phyloP scores from a whole-genome alignment of 2,888 invertebrate genomes.

The Nasonovia ribisnigri region DNA sequence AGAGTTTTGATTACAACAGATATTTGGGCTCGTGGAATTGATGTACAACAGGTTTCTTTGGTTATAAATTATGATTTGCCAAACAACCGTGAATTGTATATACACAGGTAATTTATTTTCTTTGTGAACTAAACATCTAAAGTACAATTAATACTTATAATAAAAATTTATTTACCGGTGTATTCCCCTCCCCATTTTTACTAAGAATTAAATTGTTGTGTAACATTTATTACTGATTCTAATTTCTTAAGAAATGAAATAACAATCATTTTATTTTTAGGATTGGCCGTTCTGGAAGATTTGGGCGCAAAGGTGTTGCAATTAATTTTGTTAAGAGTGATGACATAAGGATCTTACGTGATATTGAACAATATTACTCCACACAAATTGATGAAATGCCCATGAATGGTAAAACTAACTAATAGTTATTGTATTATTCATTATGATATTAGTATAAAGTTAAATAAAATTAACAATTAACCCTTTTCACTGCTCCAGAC shows the following conservation, averaged over 20 bases:
- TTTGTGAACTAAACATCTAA: background rate
- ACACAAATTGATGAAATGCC: constrained; percentile 99
- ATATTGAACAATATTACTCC: constrained; percentile 99
- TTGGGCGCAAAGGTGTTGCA: constrained; percentile 99
- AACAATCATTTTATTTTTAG: constrained; percentile 70
- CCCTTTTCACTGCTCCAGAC: too few relatives aligned
- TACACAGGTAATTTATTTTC: constrained; percentile 78
- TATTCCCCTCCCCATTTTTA: background rate
- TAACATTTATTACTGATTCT: background rate
- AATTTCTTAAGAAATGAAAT: background rate
- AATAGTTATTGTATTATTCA: background rate
- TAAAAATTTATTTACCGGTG: background rate
- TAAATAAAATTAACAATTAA: background rate
- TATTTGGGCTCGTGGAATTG: constrained; percentile 99
- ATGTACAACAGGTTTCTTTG: constrained; percentile 98
- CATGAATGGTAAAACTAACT: constrained; percentile 73
- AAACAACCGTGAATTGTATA: constrained; percentile 99
- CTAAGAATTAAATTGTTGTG: background rate
- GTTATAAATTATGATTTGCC: constrained; percentile 99
- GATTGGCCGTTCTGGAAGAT: constrained; percentile 97
- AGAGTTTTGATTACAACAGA: constrained; percentile 98
- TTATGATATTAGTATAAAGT: background rate
- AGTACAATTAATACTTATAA: background rate
- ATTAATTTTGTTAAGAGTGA: constrained; percentile 99
- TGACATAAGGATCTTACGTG: constrained; percentile 97